Percentiles rank a stretch among this genome's conserved stretches.
Evolutionary conservation across 2,113 vertebrate species (phyloP).

Genomic region (Rhagologus leucostigma): DNA sequence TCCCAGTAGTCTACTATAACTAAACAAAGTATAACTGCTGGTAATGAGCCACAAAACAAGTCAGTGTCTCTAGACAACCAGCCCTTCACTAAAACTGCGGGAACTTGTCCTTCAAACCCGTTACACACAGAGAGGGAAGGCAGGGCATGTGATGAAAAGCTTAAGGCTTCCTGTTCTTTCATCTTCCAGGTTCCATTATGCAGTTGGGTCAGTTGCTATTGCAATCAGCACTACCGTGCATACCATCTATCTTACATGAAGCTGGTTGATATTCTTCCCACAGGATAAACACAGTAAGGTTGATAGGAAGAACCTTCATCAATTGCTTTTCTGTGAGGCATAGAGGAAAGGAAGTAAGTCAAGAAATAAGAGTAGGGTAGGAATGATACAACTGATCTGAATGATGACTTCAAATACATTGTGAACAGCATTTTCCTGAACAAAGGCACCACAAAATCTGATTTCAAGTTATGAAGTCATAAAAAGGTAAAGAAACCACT

Average conservation of each 20-base stretch:
- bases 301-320: not conserved
- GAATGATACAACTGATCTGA: not conserved
- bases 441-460: not conserved
- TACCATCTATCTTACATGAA: not conserved
- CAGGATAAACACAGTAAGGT: not conserved
- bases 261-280: not conserved
- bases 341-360: not conserved
- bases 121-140: not conserved
- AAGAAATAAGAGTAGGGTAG: not conserved
- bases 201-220: not conserved
- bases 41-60: not conserved
- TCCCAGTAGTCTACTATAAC: not conserved
- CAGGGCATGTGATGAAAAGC: not conserved
- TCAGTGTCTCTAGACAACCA: not conserved
- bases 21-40: not conserved
- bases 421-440: not conserved
- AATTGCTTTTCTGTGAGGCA: constrained; percentile 1
- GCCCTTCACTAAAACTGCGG: not conserved
- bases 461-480: not conserved
- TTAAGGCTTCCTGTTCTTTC: not conserved
- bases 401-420: not conserved
- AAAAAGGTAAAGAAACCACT: not conserved
- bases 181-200: not conserved
- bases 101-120: not conserved
- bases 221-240: not conserved